Base-by-base conservation (phyloP, 2,888 invertebrate genomes). In the Scaptomyza caliginosa region DNA sequence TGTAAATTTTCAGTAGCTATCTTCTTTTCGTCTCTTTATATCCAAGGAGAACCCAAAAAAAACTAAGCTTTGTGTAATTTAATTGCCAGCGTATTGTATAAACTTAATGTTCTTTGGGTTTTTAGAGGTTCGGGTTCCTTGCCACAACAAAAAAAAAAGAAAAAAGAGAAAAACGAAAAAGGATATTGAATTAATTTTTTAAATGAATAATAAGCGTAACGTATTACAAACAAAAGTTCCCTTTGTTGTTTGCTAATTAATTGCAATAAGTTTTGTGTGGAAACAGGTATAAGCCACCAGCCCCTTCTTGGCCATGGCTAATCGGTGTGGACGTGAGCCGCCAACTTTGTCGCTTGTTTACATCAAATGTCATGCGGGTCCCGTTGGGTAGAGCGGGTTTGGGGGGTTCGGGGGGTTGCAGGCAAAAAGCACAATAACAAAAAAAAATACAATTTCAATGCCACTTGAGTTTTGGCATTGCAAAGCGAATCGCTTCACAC, bases 361-460 rank as follows among this genome's bases (percentile, higher is more conserved):
- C 71, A 58, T 51, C 71, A 40, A 67, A 58, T 57, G 62, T 46
- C 59, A 54, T n/a, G 17, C 16, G 30, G n/a, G 13, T n/a, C n/a
- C n/a, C n/a, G 8, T 17, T n/a, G 30, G n/a, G 6, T 2, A 11
- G n/a, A 5, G 4, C n/a, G 21, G 1, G 11, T 30, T n/a, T n/a
- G 7, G 7, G 16, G 39, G 19, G 0, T n/a, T n/a, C 4, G 40
- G 16, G 2, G 11, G 13, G 5, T n/a, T 5, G 43, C 6, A 8
- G 26, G 16, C 16, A 39, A 13, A 30, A 8, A 17, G 16, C 16
- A 39, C 10, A 30, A 17, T 21, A 23, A 7, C 23, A 46, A 60
- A 49, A 40, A 56, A 70, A 60, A 60, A 19, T 74, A n/a, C n/a
- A n/a, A n/a, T 74, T 74, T 74, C 78, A 78, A 74, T 78, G 77